Conservation (phyloP, 53 echinoderm and acorn worm genomes). For the Mesocentrotus franciscanus region DNA sequence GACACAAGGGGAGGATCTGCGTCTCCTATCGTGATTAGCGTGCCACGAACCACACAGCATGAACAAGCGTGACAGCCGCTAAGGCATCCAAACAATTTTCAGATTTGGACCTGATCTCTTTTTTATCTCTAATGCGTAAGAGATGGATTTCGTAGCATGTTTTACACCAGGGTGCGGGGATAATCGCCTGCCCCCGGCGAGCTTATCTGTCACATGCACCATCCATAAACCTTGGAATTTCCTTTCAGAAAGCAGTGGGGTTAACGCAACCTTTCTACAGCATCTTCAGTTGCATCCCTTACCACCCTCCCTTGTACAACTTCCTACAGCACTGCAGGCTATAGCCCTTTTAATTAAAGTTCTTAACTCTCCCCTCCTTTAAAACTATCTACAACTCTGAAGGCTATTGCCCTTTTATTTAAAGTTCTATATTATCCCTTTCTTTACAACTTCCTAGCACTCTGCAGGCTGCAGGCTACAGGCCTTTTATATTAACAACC, state of each 20-base stretch:
- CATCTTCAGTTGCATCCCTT: neutral
- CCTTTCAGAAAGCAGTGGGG: neutral
- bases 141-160: neutral
- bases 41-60: neutral
- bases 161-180: slow-evolving; percentile 27
- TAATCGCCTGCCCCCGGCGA: neutral
- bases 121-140: neutral
- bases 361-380: neutral
- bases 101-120: slow-evolving; percentile 14
- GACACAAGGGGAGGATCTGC: slow-evolving; percentile 43
- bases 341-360: neutral
- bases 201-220: slow-evolving; percentile 17
- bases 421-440: neutral
- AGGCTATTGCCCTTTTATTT: neutral
- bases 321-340: neutral
- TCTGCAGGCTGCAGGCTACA: neutral
- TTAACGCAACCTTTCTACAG: neutral
- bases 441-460: neutral
- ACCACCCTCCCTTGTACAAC: slow-evolving; percentile 5
- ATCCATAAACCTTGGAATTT: neutral
- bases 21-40: slow-evolving; percentile 26
- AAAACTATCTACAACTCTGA: neutral
- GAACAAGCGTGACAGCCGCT: slow-evolving; percentile 4
- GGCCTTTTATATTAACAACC: neutral
- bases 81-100: slow-evolving; percentile 30